Base-by-base conservation (phyloP, 2,888 invertebrate species). In the Idaea straminata region DNA sequence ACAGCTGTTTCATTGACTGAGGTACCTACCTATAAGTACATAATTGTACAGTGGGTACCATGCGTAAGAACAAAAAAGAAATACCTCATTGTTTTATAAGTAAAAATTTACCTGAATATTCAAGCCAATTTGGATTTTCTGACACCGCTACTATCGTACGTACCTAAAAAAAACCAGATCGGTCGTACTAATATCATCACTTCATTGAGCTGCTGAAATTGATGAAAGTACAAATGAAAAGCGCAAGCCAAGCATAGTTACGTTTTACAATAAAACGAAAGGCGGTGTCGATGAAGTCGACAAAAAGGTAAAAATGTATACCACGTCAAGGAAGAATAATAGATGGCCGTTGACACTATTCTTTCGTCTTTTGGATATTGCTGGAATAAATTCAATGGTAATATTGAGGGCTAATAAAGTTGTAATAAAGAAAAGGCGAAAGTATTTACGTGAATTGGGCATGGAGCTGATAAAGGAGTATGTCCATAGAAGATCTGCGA, bases 291-390 rank as follows among this genome's bases (percentile, higher is more conserved):
- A 72, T 68, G 67, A 68, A 66, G 66, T 71, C 57, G 71, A 73
- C 57, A 71, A 72, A 71, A 70, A 70, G 66, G 65, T 62, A 61
- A 69, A 67, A 64, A 69, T 65, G 64, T 73, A 72, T 66, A 65
- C 69, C 70, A 62, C 68, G 35, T 72, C 74, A 66, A 72, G 78
- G 61, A 74, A 71, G 59, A 75, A 72, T 69, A 76, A 72, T 69
- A 71, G 78, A 69, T 81, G 78, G 78, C 77, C 77, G 62, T 69
- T 77, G 72, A 71, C 68, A 59, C 72, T 77, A 1, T 73, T 73
- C 61, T 72, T 70, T 73, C 66, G 69, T 69, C 64, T 75, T 66
- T 68, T 72, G 63, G 74, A 80, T 72, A 74, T 75, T 72, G 74
- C 74, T 59, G 76, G 72, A 66, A 74, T 76, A 73, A 79, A 79